Evolutionary conservation across 2,113 vertebrate species (phyloP), one percentile per base, ranked within the genome.

Genomic region (Rhizomys pruinosus): DNA sequence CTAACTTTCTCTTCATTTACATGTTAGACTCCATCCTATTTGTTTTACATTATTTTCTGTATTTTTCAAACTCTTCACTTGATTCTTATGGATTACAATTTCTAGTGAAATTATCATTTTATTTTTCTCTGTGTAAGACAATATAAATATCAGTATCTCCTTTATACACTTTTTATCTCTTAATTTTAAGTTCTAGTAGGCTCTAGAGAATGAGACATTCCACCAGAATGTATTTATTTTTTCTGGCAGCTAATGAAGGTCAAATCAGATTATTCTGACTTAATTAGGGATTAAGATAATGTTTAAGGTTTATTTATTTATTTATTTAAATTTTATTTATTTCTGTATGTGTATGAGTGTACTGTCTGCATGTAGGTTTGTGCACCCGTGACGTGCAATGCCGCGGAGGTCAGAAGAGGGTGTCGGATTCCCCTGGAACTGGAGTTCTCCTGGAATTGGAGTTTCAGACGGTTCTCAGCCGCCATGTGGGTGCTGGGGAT

Each of bases 51-150:
- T 59, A n/a, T 89, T 80, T 63, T 25, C 52, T 44, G 76, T 86
- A 81, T 94, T 71, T 81, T 69, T 29, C 32, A 85, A 91, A 89
- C 74, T 47, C 80, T 91, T 52, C 47, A 52, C 47, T 52, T 52
- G 47, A 52, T 52, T 52, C 55, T 32, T 86, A 52, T 42, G 78
- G 55, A 90, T 82, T 93, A 66, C 44, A 92, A 47, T 61, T 94
- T 92, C 64, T 93, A 17, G 47, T 52, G 47, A 91, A 91, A 84
- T 69, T 87, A 12, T 42, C 29, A 91, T 25, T 74, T 84, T 71
- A 27, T 55, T 92, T 91, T 91, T 80, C 44, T 80, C 8, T 61
- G 76, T 23, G 57, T 44, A 34, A 74, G 59, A 63, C 64, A 80
- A 77, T 74, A 82, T 63, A 87, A 85, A 44, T 69, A 69, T 37